These are phyloP conservation scores for Athene cunicularia DNA, from an alignment of 2,113 vertebrate species.

Conservation along the genomic window DNA sequence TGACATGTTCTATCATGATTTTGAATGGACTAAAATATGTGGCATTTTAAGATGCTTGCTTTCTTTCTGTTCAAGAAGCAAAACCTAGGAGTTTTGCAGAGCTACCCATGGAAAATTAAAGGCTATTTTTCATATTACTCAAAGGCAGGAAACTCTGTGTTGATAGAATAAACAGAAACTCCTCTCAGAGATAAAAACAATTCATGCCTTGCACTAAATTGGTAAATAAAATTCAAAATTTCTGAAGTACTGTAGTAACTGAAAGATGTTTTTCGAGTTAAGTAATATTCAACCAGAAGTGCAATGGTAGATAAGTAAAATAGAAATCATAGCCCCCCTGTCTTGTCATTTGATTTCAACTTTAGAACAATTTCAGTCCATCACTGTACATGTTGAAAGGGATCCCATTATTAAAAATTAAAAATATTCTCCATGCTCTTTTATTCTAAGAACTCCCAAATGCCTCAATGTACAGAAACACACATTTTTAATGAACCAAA, in stretches of 20 bases:
- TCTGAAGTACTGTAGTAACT: not conserved
- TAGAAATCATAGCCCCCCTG: not conserved
- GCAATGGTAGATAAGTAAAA: not conserved
- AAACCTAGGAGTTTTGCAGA: not conserved
- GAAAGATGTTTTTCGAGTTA: not conserved
- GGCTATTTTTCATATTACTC: not conserved
- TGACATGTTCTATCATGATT: conserved; percentile 20
- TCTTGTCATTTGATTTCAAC: conserved; percentile 34
- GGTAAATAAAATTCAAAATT: not conserved
- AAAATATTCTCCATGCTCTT: conserved; percentile 52
- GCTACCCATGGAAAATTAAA: not conserved
- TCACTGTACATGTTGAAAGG: conserved; percentile 42
- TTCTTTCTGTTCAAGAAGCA: not conserved
- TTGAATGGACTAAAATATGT: conserved; percentile 13
- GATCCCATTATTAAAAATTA: conserved; percentile 63
- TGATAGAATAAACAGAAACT: not conserved
- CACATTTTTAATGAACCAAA: conserved; percentile 73
- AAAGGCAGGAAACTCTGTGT: not conserved
- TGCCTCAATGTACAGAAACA: conserved; percentile 64
- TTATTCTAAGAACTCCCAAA: conserved; percentile 65
- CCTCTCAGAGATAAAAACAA: not conserved
- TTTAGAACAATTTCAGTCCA: conserved; percentile 33
- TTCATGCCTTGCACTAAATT: not conserved
- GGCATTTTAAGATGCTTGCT: not conserved
- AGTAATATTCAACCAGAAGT: not conserved